phyloP scores from a whole-genome alignment of 2,888 invertebrate genomes.

The Pyrochroa serraticornis region DNA sequence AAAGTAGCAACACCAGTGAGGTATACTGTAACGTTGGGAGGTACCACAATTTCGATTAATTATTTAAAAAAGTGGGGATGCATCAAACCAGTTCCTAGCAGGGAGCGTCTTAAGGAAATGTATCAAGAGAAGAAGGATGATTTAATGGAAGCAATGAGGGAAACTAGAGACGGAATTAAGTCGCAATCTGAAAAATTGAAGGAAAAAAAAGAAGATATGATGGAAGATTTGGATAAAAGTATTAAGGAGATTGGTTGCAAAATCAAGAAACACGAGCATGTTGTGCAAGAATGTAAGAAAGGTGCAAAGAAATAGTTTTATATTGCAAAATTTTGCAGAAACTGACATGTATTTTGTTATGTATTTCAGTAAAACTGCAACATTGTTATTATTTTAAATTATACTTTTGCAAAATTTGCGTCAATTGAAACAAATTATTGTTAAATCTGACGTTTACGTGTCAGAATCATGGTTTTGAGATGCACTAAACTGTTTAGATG shows the following conservation, averaged over 20 bases:
- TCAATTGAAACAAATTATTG: too few relatives aligned
- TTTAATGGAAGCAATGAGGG: conserved; percentile 66
- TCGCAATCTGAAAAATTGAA: conserved; percentile 39
- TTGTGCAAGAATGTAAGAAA: conserved; percentile 22
- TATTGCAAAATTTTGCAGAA: neutral
- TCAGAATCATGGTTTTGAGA: too few relatives aligned
- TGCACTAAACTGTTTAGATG: too few relatives aligned
- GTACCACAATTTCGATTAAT: conserved; percentile 85
- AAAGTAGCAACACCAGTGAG: conserved; percentile 90
- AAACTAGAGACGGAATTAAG: conserved; percentile 60
- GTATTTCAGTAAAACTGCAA: too few relatives aligned
- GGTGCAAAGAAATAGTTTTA: neutral
- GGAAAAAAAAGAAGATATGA: conserved; percentile 41
- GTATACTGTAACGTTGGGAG: conserved; percentile 91
- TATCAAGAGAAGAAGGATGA: conserved; percentile 67
- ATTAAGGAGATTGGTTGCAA: conserved; percentile 36
- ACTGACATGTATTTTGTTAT: neutral
- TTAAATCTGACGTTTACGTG: too few relatives aligned
- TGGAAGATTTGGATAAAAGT: conserved; percentile 36
- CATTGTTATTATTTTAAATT: neutral
- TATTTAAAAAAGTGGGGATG: conserved; percentile 80
- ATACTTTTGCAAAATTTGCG: too few relatives aligned
- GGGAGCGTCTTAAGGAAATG: conserved; percentile 68
- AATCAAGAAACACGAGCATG: conserved; percentile 15
- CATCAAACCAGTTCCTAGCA: conserved; percentile 80